A percentile compares a stretch with the other conserved stretches of the same genome.
Evolutionary conservation across 2,113 vertebrate genomes (phyloP).

Genomic region (Terrapene triunguis): DNA sequence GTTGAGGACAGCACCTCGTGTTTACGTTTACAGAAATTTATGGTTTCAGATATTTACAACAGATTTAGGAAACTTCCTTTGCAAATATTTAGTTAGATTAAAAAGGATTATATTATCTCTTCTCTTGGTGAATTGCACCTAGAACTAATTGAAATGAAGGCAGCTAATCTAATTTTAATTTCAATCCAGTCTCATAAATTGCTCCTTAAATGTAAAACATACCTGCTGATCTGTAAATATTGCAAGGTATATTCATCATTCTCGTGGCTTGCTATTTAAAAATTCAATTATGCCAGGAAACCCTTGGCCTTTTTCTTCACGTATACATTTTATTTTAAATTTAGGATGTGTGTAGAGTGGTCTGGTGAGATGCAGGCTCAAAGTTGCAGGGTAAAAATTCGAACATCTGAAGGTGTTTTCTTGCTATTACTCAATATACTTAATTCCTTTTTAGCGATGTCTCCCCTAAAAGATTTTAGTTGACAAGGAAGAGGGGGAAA

Average conservation of each 20-base stretch:
- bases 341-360: neutral
- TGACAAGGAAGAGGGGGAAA: slow-evolving; percentile 68
- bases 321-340: neutral
- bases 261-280: slow-evolving; percentile 58
- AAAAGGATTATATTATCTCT: neutral
- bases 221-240: slow-evolving; percentile 74
- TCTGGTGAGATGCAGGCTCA: neutral
- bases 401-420: neutral
- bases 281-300: slow-evolving; percentile 48
- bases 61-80: slow-evolving; percentile 50
- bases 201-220: slow-evolving; percentile 66
- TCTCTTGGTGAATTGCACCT: slow-evolving; percentile 40
- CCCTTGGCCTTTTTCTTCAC: slow-evolving; percentile 33
- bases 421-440: neutral
- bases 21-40: slow-evolving; percentile 78
- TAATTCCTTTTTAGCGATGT: slow-evolving; percentile 16
- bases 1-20: slow-evolving; percentile 75
- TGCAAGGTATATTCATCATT: slow-evolving; percentile 51
- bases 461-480: slow-evolving; percentile 61
- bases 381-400: neutral
- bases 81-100: slow-evolving; percentile 53
- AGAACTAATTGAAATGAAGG: slow-evolving; percentile 65
- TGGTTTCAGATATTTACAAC: slow-evolving; percentile 56
- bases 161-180: slow-evolving; percentile 70
- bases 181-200: slow-evolving; percentile 67